Evolutionary conservation across 37 sponge, comb jelly and placozoan species (phyloP), one percentile per base, ranked within the genome.

Genomic region (Amphimedon queenslandica): DNA sequence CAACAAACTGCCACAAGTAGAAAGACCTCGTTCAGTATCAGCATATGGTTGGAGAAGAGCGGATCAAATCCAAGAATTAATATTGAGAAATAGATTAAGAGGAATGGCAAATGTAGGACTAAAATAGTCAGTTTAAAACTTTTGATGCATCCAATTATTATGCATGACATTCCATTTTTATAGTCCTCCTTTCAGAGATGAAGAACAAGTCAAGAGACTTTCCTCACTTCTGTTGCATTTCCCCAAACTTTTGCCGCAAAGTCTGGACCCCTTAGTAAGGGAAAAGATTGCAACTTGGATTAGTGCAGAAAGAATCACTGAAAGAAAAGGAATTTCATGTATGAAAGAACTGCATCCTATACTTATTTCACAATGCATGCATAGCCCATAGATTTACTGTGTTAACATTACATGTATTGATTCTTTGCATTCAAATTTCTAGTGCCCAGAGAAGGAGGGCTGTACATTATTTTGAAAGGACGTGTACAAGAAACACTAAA

Each of bases 401-500:
- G 21, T 25, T n/a, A 47, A 47, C 51, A 47, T 47, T 60, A 60
- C 5, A 6, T 25, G 5, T 60, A 60, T 6, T 11, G 28, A n/a
- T 56, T 31, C 37, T 36, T 71, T 70, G 6, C 23, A 33, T 56
- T 23, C 41, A 8, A 18, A 13, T 47, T 13, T 47, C 8, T 47
- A 83, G 84, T 83, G 37, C 84, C 78, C 3, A 72, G 42, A 10
- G 64, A 55, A 29, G 78, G 84, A 20, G 84, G 84, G 1, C 35
- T 77, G 53, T 77, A 84, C 43, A n/a, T 84, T 2, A 71, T 84
- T 31, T 65, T 84, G 18, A 55, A 71, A 56, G 84, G 84, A 0
- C 28, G 58, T 29, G 78, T 84, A 33, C 57, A 84, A 29, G 71
- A 29, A 37, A 29, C 70, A 0, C 20, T 66, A 20, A 37, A 39